phyloP scores from a whole-genome alignment of 2,888 invertebrate species.

The Trichogramma dendrolimi region DNA sequence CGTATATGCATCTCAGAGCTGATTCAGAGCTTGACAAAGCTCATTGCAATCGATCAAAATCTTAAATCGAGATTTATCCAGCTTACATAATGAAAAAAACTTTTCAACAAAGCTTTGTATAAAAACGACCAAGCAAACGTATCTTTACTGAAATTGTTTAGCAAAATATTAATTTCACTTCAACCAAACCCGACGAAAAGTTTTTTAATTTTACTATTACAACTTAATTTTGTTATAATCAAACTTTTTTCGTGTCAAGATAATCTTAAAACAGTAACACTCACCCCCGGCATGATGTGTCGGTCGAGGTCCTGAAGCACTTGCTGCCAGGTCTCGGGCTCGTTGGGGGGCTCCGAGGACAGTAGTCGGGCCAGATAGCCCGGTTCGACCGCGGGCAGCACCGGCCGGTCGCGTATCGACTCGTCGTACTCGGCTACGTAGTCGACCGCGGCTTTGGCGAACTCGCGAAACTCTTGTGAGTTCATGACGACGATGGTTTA shows the following conservation, averaged over 20 bases:
- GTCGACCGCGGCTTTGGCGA: constrained; percentile 84
- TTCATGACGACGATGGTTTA: constrained; percentile 59
- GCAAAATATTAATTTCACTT: neutral
- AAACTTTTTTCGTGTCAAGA: no score
- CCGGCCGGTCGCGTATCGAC: constrained; percentile 73
- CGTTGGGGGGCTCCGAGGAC: constrained; percentile 76
- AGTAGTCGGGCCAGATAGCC: constrained; percentile 79
- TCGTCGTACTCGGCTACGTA: constrained; percentile 88
- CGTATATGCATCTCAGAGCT: no score
- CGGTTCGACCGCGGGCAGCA: constrained; percentile 78
- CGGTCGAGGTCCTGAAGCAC: constrained; percentile 81
- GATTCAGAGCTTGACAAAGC: no score
- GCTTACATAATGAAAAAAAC: neutral
- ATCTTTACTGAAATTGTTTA: neutral
- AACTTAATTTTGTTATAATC: no score
- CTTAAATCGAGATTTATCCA: no score
- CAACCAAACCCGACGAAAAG: neutral
- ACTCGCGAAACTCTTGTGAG: constrained; percentile 71
- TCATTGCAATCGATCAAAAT: no score
- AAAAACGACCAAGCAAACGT: neutral
- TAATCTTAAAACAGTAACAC: constrained; percentile 18
- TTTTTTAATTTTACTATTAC: neutral
- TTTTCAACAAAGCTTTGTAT: constrained; percentile 5
- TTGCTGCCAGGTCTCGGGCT: constrained; percentile 78
- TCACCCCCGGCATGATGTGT: constrained; percentile 84